These are phyloP conservation scores for Euthynnus affinis DNA, from an alignment of 2,797 vertebrate species.

Conservation along the genomic window DNA sequence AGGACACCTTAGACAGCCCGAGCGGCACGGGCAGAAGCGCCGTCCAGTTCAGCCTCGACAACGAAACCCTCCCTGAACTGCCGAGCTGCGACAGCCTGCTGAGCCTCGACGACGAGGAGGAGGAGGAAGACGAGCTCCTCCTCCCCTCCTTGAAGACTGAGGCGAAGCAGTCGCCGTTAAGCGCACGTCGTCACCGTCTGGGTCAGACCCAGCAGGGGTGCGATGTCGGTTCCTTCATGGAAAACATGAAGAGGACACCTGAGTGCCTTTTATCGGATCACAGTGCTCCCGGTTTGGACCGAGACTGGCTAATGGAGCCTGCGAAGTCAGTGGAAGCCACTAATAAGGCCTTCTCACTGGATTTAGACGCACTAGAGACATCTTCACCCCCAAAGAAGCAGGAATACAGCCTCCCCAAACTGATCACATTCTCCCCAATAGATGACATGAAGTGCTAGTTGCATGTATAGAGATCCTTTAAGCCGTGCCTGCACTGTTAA, in stretches of 20 bases:
- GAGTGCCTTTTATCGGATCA: slow-evolving; percentile 36
- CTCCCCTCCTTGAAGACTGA: slow-evolving; percentile 47
- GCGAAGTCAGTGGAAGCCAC: slow-evolving; percentile 30
- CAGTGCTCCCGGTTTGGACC: slow-evolving; percentile 5
- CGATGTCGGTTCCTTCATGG: slow-evolving; percentile 24
- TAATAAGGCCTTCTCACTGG: slow-evolving; percentile 80
- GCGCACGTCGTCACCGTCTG: not conserved
- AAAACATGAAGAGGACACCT: slow-evolving; percentile 17
- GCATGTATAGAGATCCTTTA: not conserved
- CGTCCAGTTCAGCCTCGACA: slow-evolving; percentile 76
- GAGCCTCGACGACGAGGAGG: slow-evolving; percentile 65
- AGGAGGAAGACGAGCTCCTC: slow-evolving; percentile 45
- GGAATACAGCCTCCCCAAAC: slow-evolving; percentile 76
- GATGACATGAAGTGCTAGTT: slow-evolving; percentile 78
- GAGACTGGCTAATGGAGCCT: slow-evolving; percentile 45
- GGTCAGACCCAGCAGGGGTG: slow-evolving; percentile 20
- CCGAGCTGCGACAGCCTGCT: slow-evolving; percentile 76
- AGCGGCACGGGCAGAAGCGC: slow-evolving; percentile 62
- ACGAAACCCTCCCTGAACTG: slow-evolving; percentile 82
- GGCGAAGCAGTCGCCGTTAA: not conserved
- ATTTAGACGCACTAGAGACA: slow-evolving; percentile 78
- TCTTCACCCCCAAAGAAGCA: slow-evolving; percentile 62
- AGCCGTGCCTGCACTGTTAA: not conserved
- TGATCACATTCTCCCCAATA: slow-evolving; percentile 83
- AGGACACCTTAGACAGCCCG: slow-evolving; percentile 48